These are phyloP conservation scores for Spilarctia lutea DNA, from an alignment of 2,888 invertebrate genomes.

Conservation along the genomic window DNA sequence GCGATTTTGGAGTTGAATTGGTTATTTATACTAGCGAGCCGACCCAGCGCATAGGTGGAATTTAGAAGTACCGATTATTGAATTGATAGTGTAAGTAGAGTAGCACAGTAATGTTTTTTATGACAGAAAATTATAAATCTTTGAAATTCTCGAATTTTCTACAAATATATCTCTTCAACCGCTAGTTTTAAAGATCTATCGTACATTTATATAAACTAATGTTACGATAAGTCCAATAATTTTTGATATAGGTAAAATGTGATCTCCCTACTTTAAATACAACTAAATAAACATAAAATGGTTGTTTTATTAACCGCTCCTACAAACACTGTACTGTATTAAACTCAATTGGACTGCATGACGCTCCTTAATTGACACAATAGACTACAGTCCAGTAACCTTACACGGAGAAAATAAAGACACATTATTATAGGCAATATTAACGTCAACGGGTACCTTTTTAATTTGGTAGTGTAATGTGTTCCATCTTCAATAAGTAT, in stretches of 20 bases:
- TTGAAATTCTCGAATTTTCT: too few species aligned
- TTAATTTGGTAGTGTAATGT: slow-evolving; percentile 32
- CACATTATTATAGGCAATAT: slow-evolving; percentile 23
- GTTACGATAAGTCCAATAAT: neutral
- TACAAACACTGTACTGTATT: slow-evolving; percentile 55
- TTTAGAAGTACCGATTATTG: too few species aligned
- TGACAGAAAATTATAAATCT: too few species aligned
- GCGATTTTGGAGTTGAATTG: neutral
- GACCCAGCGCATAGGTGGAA: too few species aligned
- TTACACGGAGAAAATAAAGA: slow-evolving; percentile 50
- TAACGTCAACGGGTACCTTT: slow-evolving; percentile 15
- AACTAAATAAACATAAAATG: slow-evolving; percentile 32
- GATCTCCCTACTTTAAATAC: neutral
- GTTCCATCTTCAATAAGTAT: slow-evolving; percentile 42
- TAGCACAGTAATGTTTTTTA: too few species aligned
- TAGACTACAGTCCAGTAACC: slow-evolving; percentile 57
- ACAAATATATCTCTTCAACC: too few species aligned
- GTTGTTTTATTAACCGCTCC: slow-evolving; percentile 53
- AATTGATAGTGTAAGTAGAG: too few species aligned
- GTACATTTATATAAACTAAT: too few species aligned
- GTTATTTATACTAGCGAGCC: neutral
- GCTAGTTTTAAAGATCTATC: too few species aligned
- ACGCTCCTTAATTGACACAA: slow-evolving; percentile 79
- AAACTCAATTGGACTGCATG: slow-evolving; percentile 77
- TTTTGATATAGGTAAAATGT: neutral